A percentile compares a stretch with the other conserved stretches of the same genome.
Evolutionary conservation across 2,113 vertebrate species (phyloP).

Genomic region (Microcebus griseorufus): DNA sequence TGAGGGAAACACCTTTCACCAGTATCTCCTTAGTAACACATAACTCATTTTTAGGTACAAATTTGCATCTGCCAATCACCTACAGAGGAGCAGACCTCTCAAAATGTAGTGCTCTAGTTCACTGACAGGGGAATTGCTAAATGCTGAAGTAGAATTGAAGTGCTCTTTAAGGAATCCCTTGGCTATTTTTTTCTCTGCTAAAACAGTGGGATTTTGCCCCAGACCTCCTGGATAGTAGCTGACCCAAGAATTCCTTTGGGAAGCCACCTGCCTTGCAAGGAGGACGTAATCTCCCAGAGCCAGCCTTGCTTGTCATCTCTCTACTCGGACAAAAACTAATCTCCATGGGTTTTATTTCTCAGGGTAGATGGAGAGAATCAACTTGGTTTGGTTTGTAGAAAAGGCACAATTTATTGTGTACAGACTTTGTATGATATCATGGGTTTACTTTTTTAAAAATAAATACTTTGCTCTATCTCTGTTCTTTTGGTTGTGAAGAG

Average conservation of each 20-base stretch:
- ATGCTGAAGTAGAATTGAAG: not conserved
- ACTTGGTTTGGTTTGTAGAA: constrained; percentile 43
- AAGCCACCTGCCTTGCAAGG: too few relatives aligned
- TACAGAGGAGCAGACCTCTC: not conserved
- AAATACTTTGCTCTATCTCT: not conserved
- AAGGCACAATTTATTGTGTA: not conserved
- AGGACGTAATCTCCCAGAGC: accelerated
- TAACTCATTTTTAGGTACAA: not conserved
- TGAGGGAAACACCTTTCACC: not conserved
- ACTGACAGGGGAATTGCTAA: not conserved
- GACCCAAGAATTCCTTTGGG: not conserved
- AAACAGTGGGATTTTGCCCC: not conserved
- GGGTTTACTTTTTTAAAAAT: not conserved
- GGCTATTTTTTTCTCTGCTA: not conserved
- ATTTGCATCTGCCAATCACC: constrained; percentile 14
- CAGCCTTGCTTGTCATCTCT: not conserved
- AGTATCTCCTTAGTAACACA: not conserved
- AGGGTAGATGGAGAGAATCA: not conserved
- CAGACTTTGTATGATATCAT: not conserved
- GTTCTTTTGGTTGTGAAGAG: not conserved
- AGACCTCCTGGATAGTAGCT: not conserved
- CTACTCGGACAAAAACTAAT: not conserved
- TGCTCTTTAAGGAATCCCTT: not conserved
- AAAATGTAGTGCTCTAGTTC: not conserved
- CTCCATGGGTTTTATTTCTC: not conserved